Conservation (phyloP, 2,888 invertebrate genomes). For the Spisula subtruncata region DNA sequence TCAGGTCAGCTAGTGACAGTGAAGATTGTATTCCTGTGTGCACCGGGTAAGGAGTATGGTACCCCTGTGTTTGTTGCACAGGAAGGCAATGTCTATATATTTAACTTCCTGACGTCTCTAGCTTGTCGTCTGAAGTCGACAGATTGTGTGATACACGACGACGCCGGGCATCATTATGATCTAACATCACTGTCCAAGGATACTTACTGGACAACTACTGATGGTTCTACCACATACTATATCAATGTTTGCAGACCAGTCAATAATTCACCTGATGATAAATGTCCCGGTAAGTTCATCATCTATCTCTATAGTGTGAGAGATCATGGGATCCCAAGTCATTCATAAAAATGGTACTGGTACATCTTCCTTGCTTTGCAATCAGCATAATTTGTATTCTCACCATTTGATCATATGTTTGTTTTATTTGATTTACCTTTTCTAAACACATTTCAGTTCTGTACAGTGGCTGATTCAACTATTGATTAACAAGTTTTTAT, state of each 20-base stretch:
- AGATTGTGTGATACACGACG: constrained; percentile 80
- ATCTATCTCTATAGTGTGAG: too few relatives aligned
- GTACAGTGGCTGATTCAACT: too few relatives aligned
- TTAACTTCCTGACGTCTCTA: constrained; percentile 81
- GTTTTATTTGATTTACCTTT: too few relatives aligned
- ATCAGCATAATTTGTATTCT: too few relatives aligned
- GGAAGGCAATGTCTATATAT: constrained; percentile 72
- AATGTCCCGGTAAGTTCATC: constrained; percentile 80
- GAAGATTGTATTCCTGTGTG: constrained; percentile 79
- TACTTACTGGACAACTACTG: constrained; percentile 82
- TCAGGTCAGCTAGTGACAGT: constrained; percentile 73
- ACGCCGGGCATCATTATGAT: constrained; percentile 83
- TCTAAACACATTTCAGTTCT: too few relatives aligned
- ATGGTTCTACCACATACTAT: constrained; percentile 80
- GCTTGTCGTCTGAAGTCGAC: constrained; percentile 81
- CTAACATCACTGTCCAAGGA: constrained; percentile 78
- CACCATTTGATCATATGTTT: too few relatives aligned
- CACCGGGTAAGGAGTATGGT: constrained; percentile 71
- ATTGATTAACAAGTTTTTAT: too few relatives aligned
- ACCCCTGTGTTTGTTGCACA: constrained; percentile 71
- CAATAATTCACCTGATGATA: constrained; percentile 72
- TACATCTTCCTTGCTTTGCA: too few relatives aligned
- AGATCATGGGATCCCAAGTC: background rate
- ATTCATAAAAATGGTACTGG: too few relatives aligned
- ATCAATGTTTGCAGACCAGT: constrained; percentile 87